phyloP scores from a whole-genome alignment of 2,888 invertebrate species.

The Gryllus longicercus region DNA sequence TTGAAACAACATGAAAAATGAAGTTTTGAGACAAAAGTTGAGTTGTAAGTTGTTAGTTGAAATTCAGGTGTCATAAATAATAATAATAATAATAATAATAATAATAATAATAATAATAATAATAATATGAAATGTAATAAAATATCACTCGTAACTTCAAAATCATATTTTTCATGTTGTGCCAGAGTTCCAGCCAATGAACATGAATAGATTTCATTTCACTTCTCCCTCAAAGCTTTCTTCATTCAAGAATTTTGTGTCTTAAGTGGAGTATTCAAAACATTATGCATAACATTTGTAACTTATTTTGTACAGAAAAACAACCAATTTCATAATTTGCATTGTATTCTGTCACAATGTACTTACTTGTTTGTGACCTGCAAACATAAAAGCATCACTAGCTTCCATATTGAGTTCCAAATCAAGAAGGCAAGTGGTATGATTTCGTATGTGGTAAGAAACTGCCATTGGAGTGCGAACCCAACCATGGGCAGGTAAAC shows the following conservation, averaged over 20 bases:
- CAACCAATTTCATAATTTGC: background rate
- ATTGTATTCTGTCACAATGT: background rate
- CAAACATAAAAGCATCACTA: conserved; percentile 90
- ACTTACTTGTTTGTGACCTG: conserved; percentile 85
- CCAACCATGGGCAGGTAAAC: conserved; percentile 68
- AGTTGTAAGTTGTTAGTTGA: too few species aligned
- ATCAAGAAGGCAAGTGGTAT: conserved; percentile 66
- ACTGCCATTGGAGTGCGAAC: conserved; percentile 69
- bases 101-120: too few species aligned
- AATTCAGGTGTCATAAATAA: too few species aligned
- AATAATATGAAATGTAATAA: too few species aligned
- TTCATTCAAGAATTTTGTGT: background rate
- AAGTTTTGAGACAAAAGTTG: too few species aligned
- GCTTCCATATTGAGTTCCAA: conserved; percentile 73
- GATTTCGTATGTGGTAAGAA: conserved; percentile 68
- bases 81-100: too few species aligned
- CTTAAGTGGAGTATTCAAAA: too few species aligned
- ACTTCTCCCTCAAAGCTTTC: background rate
- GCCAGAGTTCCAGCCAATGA: background rate
- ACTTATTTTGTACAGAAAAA: too few species aligned
- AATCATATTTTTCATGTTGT: too few species aligned
- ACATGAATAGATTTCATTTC: background rate
- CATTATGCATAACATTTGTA: too few species aligned
- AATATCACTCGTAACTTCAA: too few species aligned
- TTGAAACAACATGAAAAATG: too few species aligned